Base-by-base conservation (phyloP, 2,797 vertebrate species). In the Acanthis flammea region DNA sequence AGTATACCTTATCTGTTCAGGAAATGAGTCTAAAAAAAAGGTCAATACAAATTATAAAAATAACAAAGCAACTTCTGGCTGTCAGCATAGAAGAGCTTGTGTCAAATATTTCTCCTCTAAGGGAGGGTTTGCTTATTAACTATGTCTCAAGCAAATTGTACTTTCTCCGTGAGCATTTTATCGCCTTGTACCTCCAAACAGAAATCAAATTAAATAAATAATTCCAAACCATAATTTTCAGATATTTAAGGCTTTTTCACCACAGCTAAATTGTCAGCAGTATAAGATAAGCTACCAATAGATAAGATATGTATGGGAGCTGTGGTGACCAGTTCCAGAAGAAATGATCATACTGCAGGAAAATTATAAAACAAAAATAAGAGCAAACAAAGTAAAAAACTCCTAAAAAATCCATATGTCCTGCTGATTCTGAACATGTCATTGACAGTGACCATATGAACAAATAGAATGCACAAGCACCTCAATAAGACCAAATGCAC, bases 401-500 rank as follows among this genome's bases (percentile, higher is more conserved):
- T 14, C 9, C 1, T 5, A 44, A 37, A 62, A 22, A 47, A 28
- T 27, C 12, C 1, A 4, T 16, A 12, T 27, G 33, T 41, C 19
- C 7, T 50, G 4, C 18, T 72, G 10, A 27, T 24, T 75, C 21
- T 79, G 8, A 18, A 31, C 3, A 39, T 30, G 13, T 4, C 5
- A 93, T 61, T 76, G 31, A 61, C 8, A 21, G 3, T 8, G 24
- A 53, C 3, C 6, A 12, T 30, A 42, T 8, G 9, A 83, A 61
- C 1, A 79, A 60, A 65, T 2, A 8, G 5, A 47, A 31, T 23
- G 10, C 9, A 31, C 14, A 75, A 82, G 2, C 4, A 63, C 1
- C 1, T 30, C 3, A 2, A 7, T 13, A 60, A 39, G 22, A 58
- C 4, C 2, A 58, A 55, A 6, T 11, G 28, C 6, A 71, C 5